Percentiles rank a stretch among this genome's conserved stretches.
Evolutionary conservation across 1,140 invertebrate species (phyloP).

Genomic region (Dolichoris vasculosae): DNA sequence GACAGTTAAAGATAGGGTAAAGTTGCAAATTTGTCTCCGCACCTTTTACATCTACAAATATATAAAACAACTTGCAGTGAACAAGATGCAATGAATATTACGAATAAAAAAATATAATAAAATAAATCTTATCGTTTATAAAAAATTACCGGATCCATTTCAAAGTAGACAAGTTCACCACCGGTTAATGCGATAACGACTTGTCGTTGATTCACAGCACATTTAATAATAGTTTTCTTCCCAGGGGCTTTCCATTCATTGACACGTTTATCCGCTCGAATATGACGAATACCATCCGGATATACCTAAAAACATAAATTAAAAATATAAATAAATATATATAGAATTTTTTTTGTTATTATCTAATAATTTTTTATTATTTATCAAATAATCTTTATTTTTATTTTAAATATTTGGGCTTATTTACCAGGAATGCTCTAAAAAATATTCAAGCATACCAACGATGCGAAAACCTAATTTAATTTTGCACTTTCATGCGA

Average conservation of each 20-base stretch:
- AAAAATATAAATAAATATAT: background rate
- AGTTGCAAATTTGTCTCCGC: slow-evolving; percentile 61
- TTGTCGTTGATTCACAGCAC: slow-evolving; percentile 98
- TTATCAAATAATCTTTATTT: background rate
- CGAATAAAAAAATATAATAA: too few relatives aligned
- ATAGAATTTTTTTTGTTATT: too few relatives aligned
- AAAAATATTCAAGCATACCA: slow-evolving; percentile 61
- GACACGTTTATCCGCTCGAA: slow-evolving; percentile 96
- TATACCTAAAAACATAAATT: slow-evolving; percentile 81
- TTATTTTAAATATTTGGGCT: slow-evolving; percentile 55
- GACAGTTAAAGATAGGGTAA: slow-evolving; percentile 44
- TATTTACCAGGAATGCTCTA: slow-evolving; percentile 61
- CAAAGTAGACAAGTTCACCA: slow-evolving; percentile 99
- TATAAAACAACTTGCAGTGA: slow-evolving; percentile 51
- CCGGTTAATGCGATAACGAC: slow-evolving; percentile 98
- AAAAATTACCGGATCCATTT: slow-evolving; percentile 96
- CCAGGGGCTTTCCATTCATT: slow-evolving; percentile 99
- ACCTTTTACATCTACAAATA: slow-evolving; percentile 65
- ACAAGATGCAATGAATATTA: slow-evolving; percentile 43
- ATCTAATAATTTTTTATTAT: background rate
- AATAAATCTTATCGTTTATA: too few relatives aligned
- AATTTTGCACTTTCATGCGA: slow-evolving; percentile 68
- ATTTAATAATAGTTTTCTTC: slow-evolving; percentile 97
- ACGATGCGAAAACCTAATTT: slow-evolving; percentile 66
- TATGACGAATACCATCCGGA: slow-evolving; percentile 98